Base-by-base conservation (phyloP, 2,797 vertebrate genomes). In the Centroberyx gerrardi region DNA sequence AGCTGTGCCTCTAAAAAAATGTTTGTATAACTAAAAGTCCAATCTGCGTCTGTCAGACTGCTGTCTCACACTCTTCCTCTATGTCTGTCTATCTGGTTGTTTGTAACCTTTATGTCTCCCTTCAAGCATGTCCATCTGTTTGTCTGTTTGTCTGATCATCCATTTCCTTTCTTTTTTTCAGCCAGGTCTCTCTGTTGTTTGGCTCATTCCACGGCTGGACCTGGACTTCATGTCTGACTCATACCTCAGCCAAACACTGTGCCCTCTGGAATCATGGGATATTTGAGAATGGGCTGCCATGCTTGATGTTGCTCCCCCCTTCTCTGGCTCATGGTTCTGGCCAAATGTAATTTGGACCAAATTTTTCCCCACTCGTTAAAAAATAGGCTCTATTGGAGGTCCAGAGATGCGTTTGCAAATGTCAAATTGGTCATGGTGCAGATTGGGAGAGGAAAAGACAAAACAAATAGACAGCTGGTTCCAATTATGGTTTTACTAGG, bases 401-500 rank as follows among this genome's bases (percentile, higher is more conserved):
- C 83, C 87, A 88, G 74, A 83, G 84, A 91, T 89, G 81, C 38
- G 46, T 92, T 93, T 87, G 76, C 72, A 87, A 92, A 93, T 92
- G 90, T 92, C 88, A 90, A 53, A 85, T 90, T 88, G 87, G 88
- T 92, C 86, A 87, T 82, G 80, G 80, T 80, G 83, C 81, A 88
- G 74, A 87, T 76, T 83, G 90, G 89, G 83, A 86, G 72, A 88
- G 81, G 72, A 81, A 88, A 85, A 88, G 84, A 86, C 76, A 90
- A 93, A 94, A 94, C 90, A 94, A 93, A 91, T 86, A 92, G 92
- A 91, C 94, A 94, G 86, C 90, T 95, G 93, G 82, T 94, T 91
- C 90, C 91, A 95, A 93, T 94, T 92, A 94, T 90, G 90, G 90
- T 91, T 94, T 92, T 93, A 93, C 93, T 91, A 91, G 91, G 93